Percentiles rank a stretch among this genome's conserved stretches.
These are phyloP conservation scores for Odocoileus virginianus DNA, from an alignment of 2,113 vertebrate genomes.

Conservation along the genomic window DNA sequence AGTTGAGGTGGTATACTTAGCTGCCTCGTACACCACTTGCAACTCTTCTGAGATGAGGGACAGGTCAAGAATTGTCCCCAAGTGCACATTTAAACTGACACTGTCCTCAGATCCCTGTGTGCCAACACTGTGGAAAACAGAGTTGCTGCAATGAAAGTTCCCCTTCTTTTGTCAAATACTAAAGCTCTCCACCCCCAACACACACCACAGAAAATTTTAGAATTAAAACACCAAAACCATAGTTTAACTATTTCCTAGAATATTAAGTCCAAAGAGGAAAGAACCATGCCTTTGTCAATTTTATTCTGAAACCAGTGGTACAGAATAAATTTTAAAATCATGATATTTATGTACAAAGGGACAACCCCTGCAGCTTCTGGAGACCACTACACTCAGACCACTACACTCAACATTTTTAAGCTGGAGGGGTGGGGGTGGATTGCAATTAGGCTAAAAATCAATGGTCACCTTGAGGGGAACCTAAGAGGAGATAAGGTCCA, in stretches of 20 bases:
- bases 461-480: background rate
- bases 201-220: background rate
- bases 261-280: background rate
- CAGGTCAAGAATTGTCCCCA: background rate
- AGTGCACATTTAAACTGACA: background rate
- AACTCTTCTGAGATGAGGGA: background rate
- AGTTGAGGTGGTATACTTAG: background rate
- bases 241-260: background rate
- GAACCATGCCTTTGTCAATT: background rate
- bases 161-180: background rate
- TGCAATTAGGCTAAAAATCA: background rate
- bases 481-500: background rate
- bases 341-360: background rate
- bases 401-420: background rate
- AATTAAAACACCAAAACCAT: background rate
- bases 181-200: background rate
- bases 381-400: background rate
- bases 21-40: background rate
- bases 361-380: background rate
- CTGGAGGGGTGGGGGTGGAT: background rate
- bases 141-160: background rate
- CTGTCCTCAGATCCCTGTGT: background rate
- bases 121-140: background rate
- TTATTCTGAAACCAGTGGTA: background rate
- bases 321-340: background rate